phyloP scores from a whole-genome alignment of 1,140 invertebrate genomes.

The Cydia splendana region DNA sequence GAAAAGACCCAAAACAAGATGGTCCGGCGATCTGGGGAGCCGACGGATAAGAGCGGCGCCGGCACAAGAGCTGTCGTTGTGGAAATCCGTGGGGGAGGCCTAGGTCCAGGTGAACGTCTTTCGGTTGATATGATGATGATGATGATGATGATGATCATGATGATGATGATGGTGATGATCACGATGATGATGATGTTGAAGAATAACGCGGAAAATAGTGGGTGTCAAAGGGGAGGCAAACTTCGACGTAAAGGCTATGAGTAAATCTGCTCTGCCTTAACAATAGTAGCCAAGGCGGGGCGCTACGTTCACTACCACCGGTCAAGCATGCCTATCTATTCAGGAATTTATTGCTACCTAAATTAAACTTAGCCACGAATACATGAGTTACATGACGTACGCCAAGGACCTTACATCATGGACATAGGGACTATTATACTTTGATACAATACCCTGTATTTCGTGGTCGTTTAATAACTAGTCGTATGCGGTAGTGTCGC shows the following conservation, averaged over 20 bases:
- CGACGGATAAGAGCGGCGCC: too few species aligned
- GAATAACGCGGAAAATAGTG: too few species aligned
- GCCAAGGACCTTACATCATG: not conserved
- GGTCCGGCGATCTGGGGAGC: too few species aligned
- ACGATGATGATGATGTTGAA: too few species aligned
- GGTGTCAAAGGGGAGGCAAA: not conserved
- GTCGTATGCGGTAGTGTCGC: slow-evolving; percentile 29
- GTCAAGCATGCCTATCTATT: slow-evolving; percentile 24
- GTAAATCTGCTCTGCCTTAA: slow-evolving; percentile 25
- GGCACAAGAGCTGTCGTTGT: too few species aligned
- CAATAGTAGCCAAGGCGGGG: slow-evolving; percentile 29
- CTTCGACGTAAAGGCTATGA: too few species aligned
- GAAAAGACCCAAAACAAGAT: too few species aligned
- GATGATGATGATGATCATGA: too few species aligned
- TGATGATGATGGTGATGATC: too few species aligned
- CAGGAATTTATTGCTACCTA: slow-evolving; percentile 31
- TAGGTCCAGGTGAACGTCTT: too few species aligned
- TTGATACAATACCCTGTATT: not conserved
- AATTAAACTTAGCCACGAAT: slow-evolving; percentile 8
- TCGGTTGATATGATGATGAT: too few species aligned
- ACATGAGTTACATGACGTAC: not conserved
- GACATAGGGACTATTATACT: not conserved
- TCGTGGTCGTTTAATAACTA: not conserved
- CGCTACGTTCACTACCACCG: slow-evolving; percentile 14
- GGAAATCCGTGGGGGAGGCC: too few species aligned